Evolutionary conservation across 2,797 vertebrate genomes (phyloP), one percentile per base, ranked within the genome.

Genomic region (Chrysolophus pictus): DNA sequence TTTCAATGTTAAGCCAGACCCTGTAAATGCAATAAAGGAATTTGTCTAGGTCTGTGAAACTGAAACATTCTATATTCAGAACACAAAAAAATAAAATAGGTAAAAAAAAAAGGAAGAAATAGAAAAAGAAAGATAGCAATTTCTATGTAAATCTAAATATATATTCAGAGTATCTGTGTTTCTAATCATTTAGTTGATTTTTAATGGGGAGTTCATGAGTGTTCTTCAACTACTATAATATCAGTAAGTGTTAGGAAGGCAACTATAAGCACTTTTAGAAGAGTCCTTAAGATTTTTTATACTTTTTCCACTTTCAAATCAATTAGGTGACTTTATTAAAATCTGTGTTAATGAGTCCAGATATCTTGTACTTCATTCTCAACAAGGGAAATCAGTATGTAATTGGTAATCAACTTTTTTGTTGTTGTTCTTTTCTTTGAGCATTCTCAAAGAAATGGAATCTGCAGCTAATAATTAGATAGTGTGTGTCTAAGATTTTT

Each of bases 171-270:
- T 89, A 13, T 44, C 44, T 65, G 37, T 49, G 21, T 41, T 92
- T 90, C 63, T 85, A 88, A 53, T 91, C 71, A 91, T 92, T 96
- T 84, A 70, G 53, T n/a, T 93, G 80, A 77, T 94, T 92, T 77
- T 31, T 80, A 79, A 42, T 58, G 56, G 13, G 37, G 28, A 90
- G 81, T 81, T 73, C 0, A 3, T 65, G 58, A 93, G 60, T 82
- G 67, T 86, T 94, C 68, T 91, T 86, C 65, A 88, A 49, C 29
- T 93, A 26, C 23, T 70, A 46, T 70, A 53, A 26, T 53, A 47
- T 69, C 46, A 69, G 31, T 44, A 78, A 42, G 14, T 42, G n/a
- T 74, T 86, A 93, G 49, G 53, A 78, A 74, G 74, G 31, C 49
- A 91, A 84, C 4, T 12, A 44, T 31, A 88, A 80, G 63, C 13